Evolutionary conservation across 2,888 invertebrate species (phyloP), one percentile per base, ranked within the genome.

Genomic region (Phorcus lineatus): DNA sequence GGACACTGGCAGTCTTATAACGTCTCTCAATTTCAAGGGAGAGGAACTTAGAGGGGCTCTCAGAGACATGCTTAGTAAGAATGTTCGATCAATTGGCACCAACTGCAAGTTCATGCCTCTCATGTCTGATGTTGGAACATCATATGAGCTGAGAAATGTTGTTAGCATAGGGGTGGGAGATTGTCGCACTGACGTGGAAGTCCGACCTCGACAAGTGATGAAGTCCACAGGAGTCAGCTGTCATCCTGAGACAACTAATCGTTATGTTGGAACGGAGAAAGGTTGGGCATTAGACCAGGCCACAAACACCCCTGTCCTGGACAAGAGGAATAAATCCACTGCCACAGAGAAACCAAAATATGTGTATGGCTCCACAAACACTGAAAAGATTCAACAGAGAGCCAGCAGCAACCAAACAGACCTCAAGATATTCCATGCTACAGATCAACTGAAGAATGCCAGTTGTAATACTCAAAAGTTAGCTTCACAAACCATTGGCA

Each of bases 81-180:
- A 83, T 83, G 90, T 92, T 7, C 87, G 88, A 76, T 92, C 90
- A 80, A 87, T 91, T 54, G 91, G 88, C 40, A 85, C 88, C 6
- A 90, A 90, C 78, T 90, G 90, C 79, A 87, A 87, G 82, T 90
- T 87, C 66, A 86, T 80, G 77, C 81, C 85, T 54, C 76, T 86
- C 55, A 85, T 79, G 67, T 77, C 80, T 47, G 85, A 88, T 67
- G 83, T 82, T 22, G 87, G 87, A 17, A 81, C 80, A n/a, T 53
- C 70, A n/a, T 81, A 75, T 40, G 80, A 82, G 17, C 13, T 28
- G 0, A 52, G 31, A 19, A 62, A 77, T 6, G 66, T 57, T 17
- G 82, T 89, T 31, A 83, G 83, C 16, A 88, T 91, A 22, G 93
- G 91, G 54, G 88, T 88, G 74, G 90, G 92, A 22, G 89, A 89